Evolutionary conservation across 37 sponge, comb jelly and placozoan genomes (phyloP), one percentile per base, ranked within the genome.

Genomic region (Petrosia ficiformis): DNA sequence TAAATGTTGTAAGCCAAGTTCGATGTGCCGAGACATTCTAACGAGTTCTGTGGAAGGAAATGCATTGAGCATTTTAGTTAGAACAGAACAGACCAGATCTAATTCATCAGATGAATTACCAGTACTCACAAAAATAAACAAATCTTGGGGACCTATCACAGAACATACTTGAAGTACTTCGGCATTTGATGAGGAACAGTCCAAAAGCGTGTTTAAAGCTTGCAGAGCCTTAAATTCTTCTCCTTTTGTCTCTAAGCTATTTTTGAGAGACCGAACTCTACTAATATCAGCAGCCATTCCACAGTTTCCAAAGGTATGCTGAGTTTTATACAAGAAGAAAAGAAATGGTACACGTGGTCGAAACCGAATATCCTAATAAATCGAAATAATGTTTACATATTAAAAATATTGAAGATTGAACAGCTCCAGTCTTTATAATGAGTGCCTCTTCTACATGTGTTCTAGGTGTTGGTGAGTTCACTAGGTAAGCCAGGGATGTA

Each of bases 1-100:
- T 5, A 78, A 42, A 28, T 82, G 79, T 67, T 90, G 91, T 54
- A 90, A 44, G 16, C 91, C 91, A 30, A 90, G 43, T 44, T 90
- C 91, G 1, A 85, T 36, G 73, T 79, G 74, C 0, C 28, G 34
- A 0, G 67, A 40, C 34, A 73, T 41, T 29, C 74, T 33, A 42
- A 35, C 38, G 30, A 86, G 30, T 26, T 61, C 57, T 2, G 67
- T 32, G 3, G 61, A 61, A 29, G 86, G 83, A 28, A 90, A 39
- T 0, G 31, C 36, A 16, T 32, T n/a, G 29, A 90, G 44, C 32
- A 90, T 35, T 37, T 86, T 90, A 0, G 67, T 73, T 36, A 90
- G 40, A 0, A 78, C 83, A 0, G 71, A 24, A 42, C 91, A 86
- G 36, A 71, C 65, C n/a, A 65, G 37, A 3, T 54, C 16, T 22